phyloP scores from a whole-genome alignment of 1,140 invertebrate species.

The Bombus polaris region DNA sequence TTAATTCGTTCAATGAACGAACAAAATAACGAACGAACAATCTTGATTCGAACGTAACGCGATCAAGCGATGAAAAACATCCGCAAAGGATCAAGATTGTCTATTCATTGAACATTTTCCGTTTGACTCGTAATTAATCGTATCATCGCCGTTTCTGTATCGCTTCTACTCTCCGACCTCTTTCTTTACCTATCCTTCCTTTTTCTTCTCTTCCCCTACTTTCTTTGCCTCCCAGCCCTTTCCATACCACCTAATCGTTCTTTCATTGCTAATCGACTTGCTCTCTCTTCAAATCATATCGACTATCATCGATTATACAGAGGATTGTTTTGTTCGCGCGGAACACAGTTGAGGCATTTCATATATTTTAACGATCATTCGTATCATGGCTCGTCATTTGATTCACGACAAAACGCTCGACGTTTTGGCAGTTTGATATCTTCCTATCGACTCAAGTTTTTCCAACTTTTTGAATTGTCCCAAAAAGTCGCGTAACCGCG shows the following conservation, averaged over 20 bases:
- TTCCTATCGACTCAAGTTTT: neutral
- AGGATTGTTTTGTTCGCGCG: constrained; percentile 21
- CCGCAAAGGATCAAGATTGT: neutral
- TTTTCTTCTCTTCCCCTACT: neutral
- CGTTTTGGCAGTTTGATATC: constrained; percentile 34
- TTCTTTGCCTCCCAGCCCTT: neutral
- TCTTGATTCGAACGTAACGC: neutral
- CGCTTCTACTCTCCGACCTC: neutral
- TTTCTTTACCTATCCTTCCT: neutral
- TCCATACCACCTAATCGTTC: neutral
- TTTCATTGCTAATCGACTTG: neutral
- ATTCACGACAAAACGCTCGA: constrained; percentile 18
- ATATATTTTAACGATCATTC: neutral
- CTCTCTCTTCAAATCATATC: neutral
- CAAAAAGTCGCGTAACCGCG: neutral
- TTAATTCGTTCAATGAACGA: neutral
- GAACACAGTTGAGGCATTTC: constrained; percentile 28
- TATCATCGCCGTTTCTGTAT: neutral
- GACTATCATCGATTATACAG: neutral
- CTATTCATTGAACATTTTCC: neutral
- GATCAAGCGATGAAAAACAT: neutral
- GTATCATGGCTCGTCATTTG: neutral
- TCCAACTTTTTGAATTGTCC: neutral
- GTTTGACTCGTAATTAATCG: neutral
- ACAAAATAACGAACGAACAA: neutral